These are phyloP conservation scores for Tenthredo amoena DNA, from an alignment of 2,888 invertebrate genomes.

Conservation along the genomic window DNA sequence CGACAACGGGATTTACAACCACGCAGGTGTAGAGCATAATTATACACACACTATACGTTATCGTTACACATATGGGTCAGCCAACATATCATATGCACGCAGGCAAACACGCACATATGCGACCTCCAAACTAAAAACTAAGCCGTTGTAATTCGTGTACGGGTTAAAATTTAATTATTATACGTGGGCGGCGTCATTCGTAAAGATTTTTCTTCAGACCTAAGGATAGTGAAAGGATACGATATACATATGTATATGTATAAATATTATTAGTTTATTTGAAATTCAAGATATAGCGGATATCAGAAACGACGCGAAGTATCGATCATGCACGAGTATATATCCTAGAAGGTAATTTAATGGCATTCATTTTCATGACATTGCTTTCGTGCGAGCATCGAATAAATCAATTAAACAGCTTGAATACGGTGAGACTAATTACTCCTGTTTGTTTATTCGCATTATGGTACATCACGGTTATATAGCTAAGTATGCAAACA, in stretches of 20 bases:
- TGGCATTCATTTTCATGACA: not conserved
- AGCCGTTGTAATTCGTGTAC: constrained; percentile 33
- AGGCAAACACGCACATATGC: constrained; percentile 42
- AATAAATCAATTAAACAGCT: constrained; percentile 37
- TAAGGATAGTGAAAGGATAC: constrained; percentile 25
- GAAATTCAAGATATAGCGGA: not conserved
- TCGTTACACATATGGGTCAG: constrained; percentile 59
- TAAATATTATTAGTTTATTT: not conserved
- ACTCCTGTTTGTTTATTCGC: constrained; percentile 15
- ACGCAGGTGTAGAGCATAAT: constrained; percentile 60
- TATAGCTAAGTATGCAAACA: not conserved
- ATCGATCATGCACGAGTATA: not conserved
- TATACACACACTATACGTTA: constrained; percentile 61
- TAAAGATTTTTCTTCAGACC: constrained; percentile 30
- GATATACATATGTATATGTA: not conserved
- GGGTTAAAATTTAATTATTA: constrained; percentile 13
- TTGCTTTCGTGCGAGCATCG: constrained; percentile 14
- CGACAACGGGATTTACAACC: constrained; percentile 62
- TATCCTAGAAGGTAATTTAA: not conserved
- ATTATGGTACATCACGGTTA: not conserved
- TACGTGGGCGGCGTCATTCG: constrained; percentile 7
- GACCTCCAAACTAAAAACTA: constrained; percentile 29
- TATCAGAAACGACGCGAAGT: not conserved
- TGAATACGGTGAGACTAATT: constrained; percentile 7
- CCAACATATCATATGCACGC: constrained; percentile 50